Percentiles rank a stretch among this genome's conserved stretches.
Evolutionary conservation across 2,888 invertebrate species (phyloP).

Genomic region (Xylocampa areola): DNA sequence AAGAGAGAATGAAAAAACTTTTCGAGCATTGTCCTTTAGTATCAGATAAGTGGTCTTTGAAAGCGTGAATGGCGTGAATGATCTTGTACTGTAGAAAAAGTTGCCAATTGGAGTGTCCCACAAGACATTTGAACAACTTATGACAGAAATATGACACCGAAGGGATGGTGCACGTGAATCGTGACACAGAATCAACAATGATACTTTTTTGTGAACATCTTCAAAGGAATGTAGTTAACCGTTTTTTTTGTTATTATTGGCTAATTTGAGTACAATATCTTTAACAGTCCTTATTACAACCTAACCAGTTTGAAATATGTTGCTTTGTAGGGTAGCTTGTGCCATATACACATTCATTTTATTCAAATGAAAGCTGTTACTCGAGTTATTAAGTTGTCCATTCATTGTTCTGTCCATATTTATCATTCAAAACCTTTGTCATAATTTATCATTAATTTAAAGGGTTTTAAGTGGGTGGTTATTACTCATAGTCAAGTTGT

Average conservation of each 20-base stretch:
- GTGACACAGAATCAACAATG: not conserved
- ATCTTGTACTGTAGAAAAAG: slow-evolving; percentile 47
- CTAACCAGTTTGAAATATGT: not conserved
- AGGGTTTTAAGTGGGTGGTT: slow-evolving; percentile 38
- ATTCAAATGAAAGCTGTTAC: slow-evolving; percentile 40
- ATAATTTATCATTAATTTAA: slow-evolving; percentile 47
- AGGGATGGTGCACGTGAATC: slow-evolving; percentile 46
- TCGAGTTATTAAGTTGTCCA: slow-evolving; percentile 50
- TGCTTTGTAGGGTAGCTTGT: not conserved
- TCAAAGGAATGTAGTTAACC: slow-evolving; percentile 23
- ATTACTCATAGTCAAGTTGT: slow-evolving; percentile 38
- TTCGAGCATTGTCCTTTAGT: slow-evolving; percentile 45
- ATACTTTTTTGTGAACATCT: slow-evolving; percentile 26
- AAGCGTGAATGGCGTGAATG: slow-evolving; percentile 54
- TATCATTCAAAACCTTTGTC: slow-evolving; percentile 44
- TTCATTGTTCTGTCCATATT: slow-evolving; percentile 48
- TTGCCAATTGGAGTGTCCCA: slow-evolving; percentile 44
- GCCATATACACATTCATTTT: slow-evolving; percentile 17
- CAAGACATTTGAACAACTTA: slow-evolving; percentile 42
- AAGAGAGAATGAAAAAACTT: slow-evolving; percentile 42
- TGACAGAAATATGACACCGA: slow-evolving; percentile 54
- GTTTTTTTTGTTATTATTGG: slow-evolving; percentile 5
- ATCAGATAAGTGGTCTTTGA: slow-evolving; percentile 52
- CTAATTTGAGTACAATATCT: slow-evolving; percentile 12
- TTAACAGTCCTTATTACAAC: not conserved